A percentile compares a stretch with the other conserved stretches of the same genome.
phyloP scores from a whole-genome alignment of 2,797 vertebrate genomes.

The Galaxias olidus region DNA sequence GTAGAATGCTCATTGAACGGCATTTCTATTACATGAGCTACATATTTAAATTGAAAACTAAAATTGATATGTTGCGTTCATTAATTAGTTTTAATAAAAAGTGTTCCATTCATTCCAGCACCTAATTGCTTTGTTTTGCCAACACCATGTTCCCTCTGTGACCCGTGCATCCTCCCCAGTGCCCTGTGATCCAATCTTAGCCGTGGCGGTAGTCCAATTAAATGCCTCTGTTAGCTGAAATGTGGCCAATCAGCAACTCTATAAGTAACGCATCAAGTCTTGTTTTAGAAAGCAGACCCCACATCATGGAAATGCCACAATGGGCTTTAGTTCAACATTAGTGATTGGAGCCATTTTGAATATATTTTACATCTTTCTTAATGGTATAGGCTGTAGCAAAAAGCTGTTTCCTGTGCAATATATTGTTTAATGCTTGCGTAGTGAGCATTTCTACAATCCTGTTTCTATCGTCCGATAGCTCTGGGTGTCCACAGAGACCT shows the following conservation, averaged over 20 bases:
- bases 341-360: neutral
- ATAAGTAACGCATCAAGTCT: slow-evolving; percentile 50
- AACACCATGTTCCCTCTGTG: neutral
- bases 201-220: slow-evolving; percentile 49
- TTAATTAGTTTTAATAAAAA: slow-evolving; percentile 27
- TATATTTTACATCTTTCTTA: slow-evolving; percentile 2
- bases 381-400: neutral
- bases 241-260: slow-evolving; percentile 47
- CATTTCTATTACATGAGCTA: too few relatives aligned
- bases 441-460: too few relatives aligned
- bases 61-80: too few relatives aligned
- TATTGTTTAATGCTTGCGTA: too few relatives aligned
- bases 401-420: neutral
- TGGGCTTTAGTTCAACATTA: too few relatives aligned
- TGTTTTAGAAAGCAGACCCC: slow-evolving; percentile 46
- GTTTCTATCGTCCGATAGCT: too few relatives aligned
- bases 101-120: slow-evolving; percentile 12
- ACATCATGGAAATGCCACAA: slow-evolving; percentile 31
- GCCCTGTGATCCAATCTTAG: slow-evolving; percentile 57
- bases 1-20: neutral
- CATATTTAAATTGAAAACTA: too few relatives aligned
- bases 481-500: too few relatives aligned
- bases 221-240: slow-evolving; percentile 44
- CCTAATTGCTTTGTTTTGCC: neutral
- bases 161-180: slow-evolving; percentile 31